Evolutionary conservation across 2,113 vertebrate species (phyloP), one percentile per base, ranked within the genome.

Genomic region (Sphaerodactylus townsendi): DNA sequence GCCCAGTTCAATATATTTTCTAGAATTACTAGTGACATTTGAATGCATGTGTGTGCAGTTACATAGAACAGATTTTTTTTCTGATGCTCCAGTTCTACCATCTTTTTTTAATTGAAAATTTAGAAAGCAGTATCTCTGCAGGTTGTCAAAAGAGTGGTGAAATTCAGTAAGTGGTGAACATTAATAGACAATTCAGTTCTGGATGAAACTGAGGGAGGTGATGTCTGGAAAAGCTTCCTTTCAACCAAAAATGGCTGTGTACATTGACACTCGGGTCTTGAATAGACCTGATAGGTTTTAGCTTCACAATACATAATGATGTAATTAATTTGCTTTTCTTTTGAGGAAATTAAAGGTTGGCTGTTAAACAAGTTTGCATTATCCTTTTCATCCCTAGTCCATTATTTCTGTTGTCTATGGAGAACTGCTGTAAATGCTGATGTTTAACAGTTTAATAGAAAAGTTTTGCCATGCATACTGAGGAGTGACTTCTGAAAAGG

Each of bases 401-500:
- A 81, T 87, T 21, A 25, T 64, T 30, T 69, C 14, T 35, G 62
- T 48, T 84, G 59, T 81, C 77, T 87, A 71, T 81, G 73, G 68
- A 84, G 65, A 79, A 82, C 74, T 69, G 21, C 33, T 81, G 1
- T 80, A 88, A 70, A 50, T 77, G 84, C 2, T 2, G 7, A 82
- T 65, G 35, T 53, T 82, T 76, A 82, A 41, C 87, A 92, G 82
- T 44, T 77, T 85, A 87, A 78, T 91, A 86, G 86, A 66, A 84
- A 92, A 79, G 66, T 85, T 87, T 90, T 89, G 46, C 62, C 14
- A 35, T 82, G 84, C 87, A 92, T 83, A 87, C 72, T 48, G 5
- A 70, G 46, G 28, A 80, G 11, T 83, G 88, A 91, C 68, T 90
- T 64, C 80, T 85, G 80, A 84, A 86, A 90, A 89, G 44, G 82